Conservation (phyloP, 1,140 invertebrate species). For the Caerostris darwini region DNA sequence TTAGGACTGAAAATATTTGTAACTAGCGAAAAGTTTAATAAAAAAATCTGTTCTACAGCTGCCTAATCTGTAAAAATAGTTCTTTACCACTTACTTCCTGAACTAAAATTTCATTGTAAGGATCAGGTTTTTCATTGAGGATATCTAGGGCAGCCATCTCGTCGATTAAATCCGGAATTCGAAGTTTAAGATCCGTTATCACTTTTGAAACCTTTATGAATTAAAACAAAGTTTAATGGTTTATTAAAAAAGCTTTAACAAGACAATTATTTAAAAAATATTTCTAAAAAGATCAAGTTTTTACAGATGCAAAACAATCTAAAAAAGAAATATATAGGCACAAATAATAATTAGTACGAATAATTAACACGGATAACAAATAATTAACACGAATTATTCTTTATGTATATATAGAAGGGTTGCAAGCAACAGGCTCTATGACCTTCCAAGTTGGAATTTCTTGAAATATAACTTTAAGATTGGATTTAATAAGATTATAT, state of each 20-base stretch:
- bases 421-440: too few species aligned
- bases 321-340: not conserved
- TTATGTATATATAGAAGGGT: too few species aligned
- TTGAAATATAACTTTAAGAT: too few species aligned
- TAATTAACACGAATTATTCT: too few species aligned
- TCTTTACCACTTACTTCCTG: constrained; percentile 40
- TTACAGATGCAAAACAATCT: not conserved
- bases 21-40: too few species aligned
- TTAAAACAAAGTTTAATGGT: not conserved
- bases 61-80: too few species aligned
- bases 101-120: constrained; percentile 8
- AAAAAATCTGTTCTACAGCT: too few species aligned
- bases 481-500: too few species aligned
- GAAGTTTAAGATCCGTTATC: not conserved
- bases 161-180: constrained; percentile 35
- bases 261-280: not conserved
- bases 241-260: not conserved
- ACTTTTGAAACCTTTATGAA: constrained; percentile 3
- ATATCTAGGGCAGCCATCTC: constrained; percentile 27
- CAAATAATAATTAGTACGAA: too few species aligned
- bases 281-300: not conserved
- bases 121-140: constrained; percentile 14
- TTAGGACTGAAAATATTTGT: too few species aligned
- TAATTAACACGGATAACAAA: too few species aligned
- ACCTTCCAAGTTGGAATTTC: too few species aligned